These are phyloP conservation scores for Gobionotothen gibberifrons DNA, from an alignment of 2,797 vertebrate species.

Conservation along the genomic window DNA sequence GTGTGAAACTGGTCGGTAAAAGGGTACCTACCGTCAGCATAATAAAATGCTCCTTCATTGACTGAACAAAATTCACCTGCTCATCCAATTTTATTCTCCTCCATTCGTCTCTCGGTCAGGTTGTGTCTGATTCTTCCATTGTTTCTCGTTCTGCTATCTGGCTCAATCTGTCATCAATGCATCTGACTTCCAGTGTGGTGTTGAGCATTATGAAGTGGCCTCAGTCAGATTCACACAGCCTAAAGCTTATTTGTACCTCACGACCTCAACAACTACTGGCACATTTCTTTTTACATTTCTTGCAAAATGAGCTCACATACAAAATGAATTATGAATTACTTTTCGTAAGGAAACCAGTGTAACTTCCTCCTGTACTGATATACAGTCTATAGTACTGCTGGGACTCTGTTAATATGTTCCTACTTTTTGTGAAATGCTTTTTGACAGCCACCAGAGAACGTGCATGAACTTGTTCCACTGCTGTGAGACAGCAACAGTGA, in stretches of 20 bases:
- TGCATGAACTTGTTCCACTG: slow-evolving; percentile 45
- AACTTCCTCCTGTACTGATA: too few species aligned
- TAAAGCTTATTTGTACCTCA: not conserved
- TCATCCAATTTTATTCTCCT: slow-evolving; percentile 8
- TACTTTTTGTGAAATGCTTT: slow-evolving; percentile 38
- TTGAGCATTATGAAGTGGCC: slow-evolving; percentile 8
- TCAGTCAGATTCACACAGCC: slow-evolving; percentile 13
- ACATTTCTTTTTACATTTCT: not conserved
- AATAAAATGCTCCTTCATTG: slow-evolving; percentile 17
- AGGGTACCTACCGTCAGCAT: not conserved
- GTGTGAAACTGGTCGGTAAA: slow-evolving; percentile 21
- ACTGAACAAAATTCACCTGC: not conserved
- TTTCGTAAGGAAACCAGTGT: not conserved
- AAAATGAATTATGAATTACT: not conserved
- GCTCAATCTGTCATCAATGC: not conserved
- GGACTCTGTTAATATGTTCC: slow-evolving; percentile 30
- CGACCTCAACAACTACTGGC: slow-evolving; percentile 9
- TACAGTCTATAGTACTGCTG: not conserved
- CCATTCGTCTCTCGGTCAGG: slow-evolving; percentile 3
- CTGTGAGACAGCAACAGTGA: slow-evolving; percentile 38
- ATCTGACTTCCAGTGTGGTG: slow-evolving; percentile 2
- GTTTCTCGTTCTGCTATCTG: slow-evolving; percentile 10
- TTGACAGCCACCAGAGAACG: slow-evolving; percentile 58
- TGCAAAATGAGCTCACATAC: not conserved
- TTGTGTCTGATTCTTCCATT: not conserved